A percentile compares a stretch with the other conserved stretches of the same genome.
phyloP scores from a whole-genome alignment of 2,797 vertebrate species.

The Setipinna tenuifilis region DNA sequence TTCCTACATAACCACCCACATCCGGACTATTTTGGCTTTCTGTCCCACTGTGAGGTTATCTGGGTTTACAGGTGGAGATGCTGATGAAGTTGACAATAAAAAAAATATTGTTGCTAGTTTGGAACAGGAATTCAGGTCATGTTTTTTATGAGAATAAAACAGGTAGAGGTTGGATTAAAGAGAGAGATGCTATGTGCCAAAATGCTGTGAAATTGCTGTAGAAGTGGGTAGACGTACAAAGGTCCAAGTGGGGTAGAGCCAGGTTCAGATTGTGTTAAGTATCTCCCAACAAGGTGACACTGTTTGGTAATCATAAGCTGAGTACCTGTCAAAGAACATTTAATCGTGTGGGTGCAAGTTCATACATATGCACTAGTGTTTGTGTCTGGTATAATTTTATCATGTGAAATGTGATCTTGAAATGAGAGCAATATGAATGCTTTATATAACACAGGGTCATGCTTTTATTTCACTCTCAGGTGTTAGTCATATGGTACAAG shows the following conservation, averaged over 20 bases:
- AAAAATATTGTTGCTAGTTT: too few species aligned
- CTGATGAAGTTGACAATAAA: too few species aligned
- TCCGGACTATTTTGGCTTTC: too few species aligned
- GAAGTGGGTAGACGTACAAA: not conserved
- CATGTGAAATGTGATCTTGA: not conserved
- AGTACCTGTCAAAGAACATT: not conserved
- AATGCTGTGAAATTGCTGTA: not conserved
- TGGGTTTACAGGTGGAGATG: too few species aligned
- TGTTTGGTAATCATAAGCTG: not conserved
- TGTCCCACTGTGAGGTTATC: too few species aligned
- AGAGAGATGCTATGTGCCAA: not conserved
- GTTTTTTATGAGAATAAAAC: too few species aligned
- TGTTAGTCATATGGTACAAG: not conserved
- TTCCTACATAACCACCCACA: too few species aligned
- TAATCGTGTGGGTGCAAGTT: not conserved
- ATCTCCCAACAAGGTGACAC: not conserved
- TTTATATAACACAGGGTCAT: not conserved
- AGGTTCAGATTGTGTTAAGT: not conserved
- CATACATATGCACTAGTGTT: not conserved
- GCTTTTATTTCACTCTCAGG: not conserved
- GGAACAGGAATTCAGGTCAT: too few species aligned
- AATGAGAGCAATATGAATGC: not conserved
- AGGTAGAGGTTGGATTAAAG: not conserved
- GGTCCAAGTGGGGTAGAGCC: too few species aligned
- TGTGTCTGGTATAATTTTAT: not conserved